phyloP scores from a whole-genome alignment of 2,113 vertebrate genomes.

The Merops nubicus region DNA sequence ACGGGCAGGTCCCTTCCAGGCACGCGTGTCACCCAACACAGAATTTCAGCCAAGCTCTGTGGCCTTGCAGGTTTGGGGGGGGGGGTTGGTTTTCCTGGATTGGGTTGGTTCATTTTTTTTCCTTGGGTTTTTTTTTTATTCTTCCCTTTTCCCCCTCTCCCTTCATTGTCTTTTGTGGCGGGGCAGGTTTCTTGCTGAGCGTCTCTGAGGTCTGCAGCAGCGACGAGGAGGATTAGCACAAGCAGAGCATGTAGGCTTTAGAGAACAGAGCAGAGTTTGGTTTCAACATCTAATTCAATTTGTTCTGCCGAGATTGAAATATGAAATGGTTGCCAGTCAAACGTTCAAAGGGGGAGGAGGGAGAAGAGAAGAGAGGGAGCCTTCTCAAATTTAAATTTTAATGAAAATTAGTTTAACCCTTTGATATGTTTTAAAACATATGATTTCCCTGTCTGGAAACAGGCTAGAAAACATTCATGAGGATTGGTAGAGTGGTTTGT shows the following conservation, averaged over 20 bases:
- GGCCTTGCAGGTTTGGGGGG: neutral
- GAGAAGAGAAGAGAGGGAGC: slow-evolving; percentile 37
- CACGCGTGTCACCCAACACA: neutral
- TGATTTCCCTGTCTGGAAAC: neutral
- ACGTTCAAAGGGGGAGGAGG: slow-evolving; percentile 70
- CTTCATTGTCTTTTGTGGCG: slow-evolving; percentile 54
- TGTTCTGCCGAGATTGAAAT: slow-evolving; percentile 85
- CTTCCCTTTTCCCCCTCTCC: neutral
- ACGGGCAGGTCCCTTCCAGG: neutral
- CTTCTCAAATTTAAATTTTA: slow-evolving; percentile 78
- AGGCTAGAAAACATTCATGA: neutral
- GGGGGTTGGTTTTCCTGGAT: neutral
- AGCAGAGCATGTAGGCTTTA: slow-evolving; percentile 73
- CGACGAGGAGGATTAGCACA: slow-evolving; percentile 73
- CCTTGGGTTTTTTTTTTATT: neutral
- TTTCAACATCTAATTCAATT: slow-evolving; percentile 85
- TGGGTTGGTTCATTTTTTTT: no score
- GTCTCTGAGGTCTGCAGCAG: slow-evolving; percentile 28
- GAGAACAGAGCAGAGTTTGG: slow-evolving; percentile 76
- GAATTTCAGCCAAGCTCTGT: neutral
- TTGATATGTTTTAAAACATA: slow-evolving; percentile 34
- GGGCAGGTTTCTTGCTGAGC: slow-evolving; percentile 42
- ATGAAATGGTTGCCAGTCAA: slow-evolving; percentile 84
- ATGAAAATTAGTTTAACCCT: slow-evolving; percentile 81
- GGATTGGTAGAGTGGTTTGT: neutral